Base-by-base conservation (phyloP, 2,888 invertebrate species). In the Xestia rhomboidea region DNA sequence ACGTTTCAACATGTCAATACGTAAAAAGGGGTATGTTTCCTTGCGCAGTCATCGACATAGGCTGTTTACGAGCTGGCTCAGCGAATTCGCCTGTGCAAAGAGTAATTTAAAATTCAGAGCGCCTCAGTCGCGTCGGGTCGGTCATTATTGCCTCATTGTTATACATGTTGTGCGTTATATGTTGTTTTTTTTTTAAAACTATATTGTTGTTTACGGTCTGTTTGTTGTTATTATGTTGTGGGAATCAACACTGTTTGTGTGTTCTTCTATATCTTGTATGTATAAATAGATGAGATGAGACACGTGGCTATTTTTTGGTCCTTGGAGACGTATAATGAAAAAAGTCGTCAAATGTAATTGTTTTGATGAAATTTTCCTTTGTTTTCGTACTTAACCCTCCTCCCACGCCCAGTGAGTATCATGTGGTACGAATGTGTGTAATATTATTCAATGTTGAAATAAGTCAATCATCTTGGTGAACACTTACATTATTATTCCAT, bases 51-150 rank as follows among this genome's bases (percentile, higher is more conserved):
- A 87, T 88, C 83, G 88, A 83, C 87, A 87, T 82, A 83, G 87
- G 84, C 89, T 93, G 93, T 94, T 94, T 94, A 92, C 92, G 87
- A 90, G 93, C 93, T 93, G 93, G 91, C 92, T 93, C 94, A 92
- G 94, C 94, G 92, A 92, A 92, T 93, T 92, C 90, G 91, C 93
- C 90, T 92, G 92, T 92, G 93, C 93, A 94, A 95, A 94, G 93
- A 94, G 94, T 95, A 93, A 96, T 96, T 96, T 95, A 93, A 95
- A 96, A 95, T 95, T 95, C 95, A 94, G 93, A 94, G 91, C 92
- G 92, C 91, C 92, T 90, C 92, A 89, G 94, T 91, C 91, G 91
- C 91, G 88, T 88, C 88, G 91, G 87, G 81, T 90, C 91, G 90
- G 89, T 93, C 94, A 93, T 95, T 94, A 95, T 94, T 94, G 91